Percentiles rank a stretch among this genome's conserved stretches.
phyloP scores from a whole-genome alignment of 1,140 invertebrate species.

The Apolygus lucorum region DNA sequence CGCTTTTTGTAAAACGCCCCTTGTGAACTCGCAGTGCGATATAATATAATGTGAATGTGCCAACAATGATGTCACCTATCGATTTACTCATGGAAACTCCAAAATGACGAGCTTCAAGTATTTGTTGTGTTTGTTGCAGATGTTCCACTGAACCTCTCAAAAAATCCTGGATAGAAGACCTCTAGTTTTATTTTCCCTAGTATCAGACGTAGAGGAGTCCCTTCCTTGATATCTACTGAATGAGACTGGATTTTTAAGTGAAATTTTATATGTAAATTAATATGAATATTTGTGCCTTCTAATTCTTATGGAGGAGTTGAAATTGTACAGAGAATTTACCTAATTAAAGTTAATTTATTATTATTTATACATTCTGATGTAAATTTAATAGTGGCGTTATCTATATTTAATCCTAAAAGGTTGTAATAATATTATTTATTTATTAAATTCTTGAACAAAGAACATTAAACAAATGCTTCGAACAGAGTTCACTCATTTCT shows the following conservation, averaged over 20 bases:
- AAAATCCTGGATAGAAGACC: slow-evolving; percentile 31
- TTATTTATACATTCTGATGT: slow-evolving; percentile 11
- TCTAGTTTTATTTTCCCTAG: not conserved
- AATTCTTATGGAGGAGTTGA: slow-evolving; percentile 5
- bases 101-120: too few relatives aligned
- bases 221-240: slow-evolving; percentile 5
- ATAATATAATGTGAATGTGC: too few relatives aligned
- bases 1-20: too few relatives aligned
- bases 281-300: slow-evolving; percentile 13
- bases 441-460: not conserved
- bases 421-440: slow-evolving; percentile 12
- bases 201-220: slow-evolving; percentile 5
- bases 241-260: slow-evolving; percentile 19
- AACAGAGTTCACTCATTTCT: too few relatives aligned
- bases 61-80: too few relatives aligned
- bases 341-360: slow-evolving; percentile 5
- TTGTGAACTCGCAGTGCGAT: too few relatives aligned
- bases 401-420: slow-evolving; percentile 15
- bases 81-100: too few relatives aligned
- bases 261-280: slow-evolving; percentile 10
- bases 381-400: slow-evolving; percentile 10
- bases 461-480: slow-evolving; percentile 4
- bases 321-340: slow-evolving; percentile 11
- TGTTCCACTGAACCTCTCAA: slow-evolving; percentile 35
- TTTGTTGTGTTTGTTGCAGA: slow-evolving; percentile 31